These are phyloP conservation scores for Drosophila leonis DNA, from an alignment of 2,888 invertebrate genomes.

Conservation along the genomic window DNA sequence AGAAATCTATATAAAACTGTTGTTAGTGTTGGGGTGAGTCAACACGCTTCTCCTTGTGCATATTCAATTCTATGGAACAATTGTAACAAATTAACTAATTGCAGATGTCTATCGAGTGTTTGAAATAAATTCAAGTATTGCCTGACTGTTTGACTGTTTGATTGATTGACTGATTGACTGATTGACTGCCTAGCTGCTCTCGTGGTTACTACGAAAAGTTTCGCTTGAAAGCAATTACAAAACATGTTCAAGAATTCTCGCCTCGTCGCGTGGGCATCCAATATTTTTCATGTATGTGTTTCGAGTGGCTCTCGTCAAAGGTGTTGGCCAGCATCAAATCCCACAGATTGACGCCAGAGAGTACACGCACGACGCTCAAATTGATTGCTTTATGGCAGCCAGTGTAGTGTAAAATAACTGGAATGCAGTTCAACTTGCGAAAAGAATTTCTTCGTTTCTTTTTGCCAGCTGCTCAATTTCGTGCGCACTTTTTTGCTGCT, in stretches of 20 bases:
- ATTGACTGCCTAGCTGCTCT: constrained; percentile 42
- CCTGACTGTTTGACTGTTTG: constrained; percentile 47
- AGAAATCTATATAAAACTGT: constrained; percentile 3
- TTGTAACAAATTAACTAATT: constrained; percentile 65
- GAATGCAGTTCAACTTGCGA: constrained; percentile 43
- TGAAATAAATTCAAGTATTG: constrained; percentile 37
- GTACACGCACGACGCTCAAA: constrained; percentile 41
- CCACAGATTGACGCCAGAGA: constrained; percentile 42
- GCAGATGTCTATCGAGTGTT: constrained; percentile 46
- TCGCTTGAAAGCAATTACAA: constrained; percentile 70
- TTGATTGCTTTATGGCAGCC: constrained; percentile 74
- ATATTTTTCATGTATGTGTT: constrained; percentile 13
- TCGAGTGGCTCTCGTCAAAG: constrained; percentile 57
- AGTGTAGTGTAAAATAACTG: constrained; percentile 45
- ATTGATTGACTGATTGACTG: constrained; percentile 56
- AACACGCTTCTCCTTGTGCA: constrained; percentile 8
- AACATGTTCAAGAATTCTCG: constrained; percentile 43
- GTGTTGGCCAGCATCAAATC: constrained; percentile 60
- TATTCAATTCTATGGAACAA: constrained; percentile 37
- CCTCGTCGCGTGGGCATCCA: constrained; percentile 12
- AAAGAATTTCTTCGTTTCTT: constrained; percentile 49
- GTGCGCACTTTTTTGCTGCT: constrained; percentile 33
- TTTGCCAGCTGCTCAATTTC: constrained; percentile 52
- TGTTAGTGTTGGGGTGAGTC: background rate
- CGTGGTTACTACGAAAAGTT: constrained; percentile 47